Evolutionary conservation across 2,797 vertebrate species (phyloP).

Genomic region (Fundulus diaphanus): DNA sequence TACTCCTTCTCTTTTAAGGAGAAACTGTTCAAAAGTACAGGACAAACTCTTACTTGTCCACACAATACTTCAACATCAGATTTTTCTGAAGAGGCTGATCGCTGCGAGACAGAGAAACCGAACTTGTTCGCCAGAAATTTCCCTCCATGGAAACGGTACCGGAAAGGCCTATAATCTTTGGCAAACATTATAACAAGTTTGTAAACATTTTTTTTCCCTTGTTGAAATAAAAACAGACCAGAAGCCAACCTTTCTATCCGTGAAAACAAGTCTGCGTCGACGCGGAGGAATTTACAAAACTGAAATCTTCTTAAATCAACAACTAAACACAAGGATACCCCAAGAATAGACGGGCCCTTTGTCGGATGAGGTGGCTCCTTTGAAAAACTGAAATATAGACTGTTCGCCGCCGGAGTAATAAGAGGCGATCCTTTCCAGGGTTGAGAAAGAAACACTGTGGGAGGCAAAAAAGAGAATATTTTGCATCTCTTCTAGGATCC

Average conservation of each 20-base stretch:
- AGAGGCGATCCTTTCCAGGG: conserved; percentile 70
- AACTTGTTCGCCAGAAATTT: conserved; percentile 70
- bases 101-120: too few relatives aligned
- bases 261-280: conserved; percentile 57
- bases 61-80: background rate
- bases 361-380: conserved; percentile 78
- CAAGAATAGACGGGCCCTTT: conserved; percentile 82
- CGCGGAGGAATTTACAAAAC: conserved; percentile 42
- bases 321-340: conserved; percentile 76
- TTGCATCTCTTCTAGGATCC: conserved; percentile 67
- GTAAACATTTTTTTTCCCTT: conserved; percentile 92
- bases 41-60: conserved; percentile 9
- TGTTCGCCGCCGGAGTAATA: conserved; percentile 70
- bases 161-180: conserved; percentile 79
- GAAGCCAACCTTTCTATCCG: conserved; percentile 76
- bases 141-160: conserved; percentile 77
- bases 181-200: conserved; percentile 87
- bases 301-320: conserved; percentile 50
- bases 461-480: conserved; percentile 58
- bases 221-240: conserved; percentile 76
- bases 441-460: conserved; percentile 68
- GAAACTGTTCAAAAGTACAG: background rate
- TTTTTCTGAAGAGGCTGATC: too few relatives aligned
- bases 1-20: conserved; percentile 9
- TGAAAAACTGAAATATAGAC: conserved; percentile 46